Percentiles rank a stretch among this genome's conserved stretches.
Evolutionary conservation across 1,140 invertebrate genomes (phyloP).

Genomic region (Pseudomyrmex dendroicus): DNA sequence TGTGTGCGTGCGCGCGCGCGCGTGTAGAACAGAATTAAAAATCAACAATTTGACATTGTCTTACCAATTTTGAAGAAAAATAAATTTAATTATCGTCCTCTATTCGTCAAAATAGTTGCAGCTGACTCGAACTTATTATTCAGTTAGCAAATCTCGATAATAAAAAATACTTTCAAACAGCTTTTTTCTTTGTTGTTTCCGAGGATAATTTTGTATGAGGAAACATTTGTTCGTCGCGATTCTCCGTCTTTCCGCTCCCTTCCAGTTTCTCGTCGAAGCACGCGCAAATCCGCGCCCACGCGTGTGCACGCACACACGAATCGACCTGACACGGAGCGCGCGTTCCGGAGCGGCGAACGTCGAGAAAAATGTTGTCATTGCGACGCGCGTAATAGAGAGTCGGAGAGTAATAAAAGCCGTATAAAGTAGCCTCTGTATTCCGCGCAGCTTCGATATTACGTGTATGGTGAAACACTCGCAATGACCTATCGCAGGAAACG

Average conservation of each 20-base stretch:
- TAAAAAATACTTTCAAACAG: neutral
- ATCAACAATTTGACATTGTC: too few relatives aligned
- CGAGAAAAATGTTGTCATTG: slow-evolving; percentile 40
- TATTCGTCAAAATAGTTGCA: too few relatives aligned
- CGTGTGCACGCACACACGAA: neutral
- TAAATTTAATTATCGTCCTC: too few relatives aligned
- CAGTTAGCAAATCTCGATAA: too few relatives aligned
- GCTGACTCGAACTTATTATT: too few relatives aligned
- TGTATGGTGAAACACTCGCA: neutral
- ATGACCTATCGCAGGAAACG: neutral
- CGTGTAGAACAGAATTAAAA: too few relatives aligned
- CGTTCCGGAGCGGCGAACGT: slow-evolving; percentile 43
- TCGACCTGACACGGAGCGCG: slow-evolving; percentile 1
- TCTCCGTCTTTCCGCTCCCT: neutral
- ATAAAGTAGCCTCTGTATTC: slow-evolving; percentile 6
- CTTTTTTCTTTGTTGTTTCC: neutral
- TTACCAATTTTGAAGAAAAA: too few relatives aligned
- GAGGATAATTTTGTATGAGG: neutral
- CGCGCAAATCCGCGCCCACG: slow-evolving; percentile 53
- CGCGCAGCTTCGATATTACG: neutral
- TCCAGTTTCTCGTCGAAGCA: slow-evolving; percentile 2
- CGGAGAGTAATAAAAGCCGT: neutral
- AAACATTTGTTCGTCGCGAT: slow-evolving; percentile 18
- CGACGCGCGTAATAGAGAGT: neutral
- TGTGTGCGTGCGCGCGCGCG: too few relatives aligned